Evolutionary conservation across 2,113 vertebrate species (phyloP).

Genomic region (Cebus imitator): DNA sequence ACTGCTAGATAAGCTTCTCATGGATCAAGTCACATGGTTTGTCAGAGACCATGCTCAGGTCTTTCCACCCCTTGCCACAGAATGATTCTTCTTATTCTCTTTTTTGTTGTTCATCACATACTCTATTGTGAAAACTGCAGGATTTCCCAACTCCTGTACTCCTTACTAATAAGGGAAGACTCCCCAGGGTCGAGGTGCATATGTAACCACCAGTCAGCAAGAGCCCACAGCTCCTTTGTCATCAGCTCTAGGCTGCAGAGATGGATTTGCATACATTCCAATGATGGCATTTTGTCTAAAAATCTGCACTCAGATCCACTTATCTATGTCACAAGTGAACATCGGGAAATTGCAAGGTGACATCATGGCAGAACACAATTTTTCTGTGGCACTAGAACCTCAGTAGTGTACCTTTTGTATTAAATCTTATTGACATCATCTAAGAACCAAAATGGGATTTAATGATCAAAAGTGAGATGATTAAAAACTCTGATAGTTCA

Average conservation of each 20-base stretch:
- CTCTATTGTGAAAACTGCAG: not conserved
- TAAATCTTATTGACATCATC: constrained; percentile 51
- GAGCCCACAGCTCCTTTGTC: not conserved
- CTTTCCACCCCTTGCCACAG: not conserved
- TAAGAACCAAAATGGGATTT: constrained; percentile 48
- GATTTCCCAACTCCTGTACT: not conserved
- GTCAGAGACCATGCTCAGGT: not conserved
- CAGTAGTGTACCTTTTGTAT: not conserved
- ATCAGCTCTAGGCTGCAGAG: not conserved
- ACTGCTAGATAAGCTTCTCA: not conserved
- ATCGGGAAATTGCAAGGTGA: not conserved
- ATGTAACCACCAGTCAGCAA: no score
- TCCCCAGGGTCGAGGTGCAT: not conserved
- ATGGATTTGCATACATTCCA: not conserved
- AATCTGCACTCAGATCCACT: not conserved
- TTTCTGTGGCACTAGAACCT: constrained; percentile 8
- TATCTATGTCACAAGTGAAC: not conserved
- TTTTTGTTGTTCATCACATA: not conserved
- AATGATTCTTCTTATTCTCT: not conserved
- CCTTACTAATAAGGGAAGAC: not conserved
- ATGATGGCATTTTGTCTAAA: constrained; percentile 6
- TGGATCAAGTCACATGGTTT: not conserved
- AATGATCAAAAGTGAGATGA: constrained; percentile 56
- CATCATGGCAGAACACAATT: not conserved
- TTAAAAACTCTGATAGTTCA: constrained; percentile 55